Percentiles rank a stretch among this genome's conserved stretches.
These are phyloP conservation scores for Neogobius melanostomus DNA, from an alignment of 2,113 vertebrate species.

Conservation along the genomic window DNA sequence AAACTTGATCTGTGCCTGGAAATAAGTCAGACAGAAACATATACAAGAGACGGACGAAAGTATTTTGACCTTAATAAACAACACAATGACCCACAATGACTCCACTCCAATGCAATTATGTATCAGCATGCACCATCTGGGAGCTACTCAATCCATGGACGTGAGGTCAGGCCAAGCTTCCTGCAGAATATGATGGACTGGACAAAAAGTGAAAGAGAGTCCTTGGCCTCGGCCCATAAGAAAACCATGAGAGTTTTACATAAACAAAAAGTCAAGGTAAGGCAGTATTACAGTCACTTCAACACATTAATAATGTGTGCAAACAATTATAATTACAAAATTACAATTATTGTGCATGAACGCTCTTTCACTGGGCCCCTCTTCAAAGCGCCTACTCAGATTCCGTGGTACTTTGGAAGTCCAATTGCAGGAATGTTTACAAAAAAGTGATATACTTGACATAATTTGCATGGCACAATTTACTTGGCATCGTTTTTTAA, in stretches of 20 bases:
- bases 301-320: too few species aligned
- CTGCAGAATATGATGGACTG: slow-evolving; percentile 60
- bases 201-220: slow-evolving; percentile 16
- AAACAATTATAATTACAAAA: too few species aligned
- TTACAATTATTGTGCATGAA: too few species aligned
- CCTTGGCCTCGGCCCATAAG: slow-evolving; percentile 2
- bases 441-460: too few species aligned
- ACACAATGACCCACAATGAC: slow-evolving; percentile 14
- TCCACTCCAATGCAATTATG: slow-evolving; percentile 27
- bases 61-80: slow-evolving; percentile 2
- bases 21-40: slow-evolving; percentile 35
- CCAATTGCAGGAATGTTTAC: too few species aligned
- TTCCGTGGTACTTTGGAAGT: too few species aligned
- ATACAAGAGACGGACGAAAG: neutral
- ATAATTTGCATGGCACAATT: too few species aligned
- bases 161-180: slow-evolving; percentile 63
- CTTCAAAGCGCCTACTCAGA: too few species aligned
- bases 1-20: slow-evolving; percentile 43
- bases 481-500: too few species aligned
- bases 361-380: too few species aligned
- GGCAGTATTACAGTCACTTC: too few species aligned
- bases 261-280: neutral
- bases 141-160: slow-evolving; percentile 42
- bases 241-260: too few species aligned
- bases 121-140: slow-evolving; percentile 66